Base-by-base conservation (phyloP, 2,113 vertebrate species). In the Stigmatopora argus region DNA sequence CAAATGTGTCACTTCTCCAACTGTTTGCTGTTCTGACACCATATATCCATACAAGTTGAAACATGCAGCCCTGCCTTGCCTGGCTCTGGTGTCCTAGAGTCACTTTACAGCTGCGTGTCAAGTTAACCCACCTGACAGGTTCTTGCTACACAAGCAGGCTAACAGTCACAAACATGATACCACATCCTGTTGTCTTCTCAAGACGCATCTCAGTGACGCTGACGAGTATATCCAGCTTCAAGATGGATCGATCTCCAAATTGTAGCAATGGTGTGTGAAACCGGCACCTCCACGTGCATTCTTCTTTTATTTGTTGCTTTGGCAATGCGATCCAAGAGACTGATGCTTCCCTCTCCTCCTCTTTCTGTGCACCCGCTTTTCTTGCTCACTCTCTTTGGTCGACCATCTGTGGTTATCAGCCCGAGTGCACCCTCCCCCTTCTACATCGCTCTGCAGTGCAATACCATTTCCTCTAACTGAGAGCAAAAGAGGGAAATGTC, bases 401-500 rank as follows among this genome's bases (percentile, higher is more conserved):
- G 71, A 71, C 87, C 83, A 84, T 90, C 90, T 89, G 89, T 83
- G 77, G 86, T 81, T 90, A 87, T 88, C 87, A 87, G 85, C 75
- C 83, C 78, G 74, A 70, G 52, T 85, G 78, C 74, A 65, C 83
- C 75, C 84, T 80, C 79, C 66, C 72, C 78, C 82, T 64, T 64
- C 72, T 77, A 63, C 75, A 75, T 92, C 91, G 91, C 89, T 83
- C 75, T 77, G 72, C 87, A 86, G 76, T 81, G 85, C 74, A 75
- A 62, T 78, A 86, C 88, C 90, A 92, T 92, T 95, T 97, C 95
- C 95, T 94, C 91, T 93, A 77, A 53, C 75, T 66, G 52, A 82
- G 74, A 81, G 66, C 77, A 82, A 73, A 86, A 76, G 52, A 77
- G 70, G 72, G 64, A 75, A 72, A 79, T 1, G 31, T 59, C 73